Conservation (phyloP, 2,113 vertebrate genomes). For the Neoarius graeffei region DNA sequence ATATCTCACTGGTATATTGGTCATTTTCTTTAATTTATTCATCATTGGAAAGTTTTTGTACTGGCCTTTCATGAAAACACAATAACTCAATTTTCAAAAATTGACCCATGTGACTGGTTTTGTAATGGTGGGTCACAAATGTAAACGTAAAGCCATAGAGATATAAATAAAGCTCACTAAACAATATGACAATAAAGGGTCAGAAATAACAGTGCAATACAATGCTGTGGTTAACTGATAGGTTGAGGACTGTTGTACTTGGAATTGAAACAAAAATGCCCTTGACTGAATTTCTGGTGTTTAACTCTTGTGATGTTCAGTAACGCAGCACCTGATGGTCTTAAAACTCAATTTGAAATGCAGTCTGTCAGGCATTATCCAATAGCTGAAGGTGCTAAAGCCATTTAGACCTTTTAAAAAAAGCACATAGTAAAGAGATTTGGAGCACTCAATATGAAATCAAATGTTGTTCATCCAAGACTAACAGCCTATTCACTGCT, state of each 20-base stretch:
- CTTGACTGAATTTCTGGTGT: not conserved
- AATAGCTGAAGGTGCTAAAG: slow-evolving; percentile 28
- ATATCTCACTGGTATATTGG: too few species aligned
- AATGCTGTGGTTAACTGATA: not conserved
- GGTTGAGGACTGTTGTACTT: not conserved
- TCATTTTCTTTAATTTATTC: too few species aligned
- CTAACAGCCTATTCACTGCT: slow-evolving; percentile 32
- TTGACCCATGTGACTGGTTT: too few species aligned
- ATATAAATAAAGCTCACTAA: too few species aligned
- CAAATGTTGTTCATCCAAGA: slow-evolving; percentile 28
- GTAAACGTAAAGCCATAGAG: not conserved
- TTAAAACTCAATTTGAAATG: slow-evolving; percentile 16
- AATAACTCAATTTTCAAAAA: too few species aligned
- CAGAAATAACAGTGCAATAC: not conserved
- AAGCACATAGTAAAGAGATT: slow-evolving; percentile 19
- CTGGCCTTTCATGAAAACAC: too few species aligned
- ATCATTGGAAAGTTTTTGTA: too few species aligned
- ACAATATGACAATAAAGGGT: not conserved
- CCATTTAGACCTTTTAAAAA: slow-evolving; percentile 18
- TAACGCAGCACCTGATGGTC: not conserved
- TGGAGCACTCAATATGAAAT: slow-evolving; percentile 8
- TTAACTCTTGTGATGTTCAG: slow-evolving; percentile 21
- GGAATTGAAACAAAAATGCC: slow-evolving; percentile 4
- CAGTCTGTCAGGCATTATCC: slow-evolving; percentile 1
- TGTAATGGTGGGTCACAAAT: not conserved